A percentile compares a stretch with the other conserved stretches of the same genome.
Conservation (phyloP, 2,113 vertebrate genomes). For the Pluvialis apricaria region DNA sequence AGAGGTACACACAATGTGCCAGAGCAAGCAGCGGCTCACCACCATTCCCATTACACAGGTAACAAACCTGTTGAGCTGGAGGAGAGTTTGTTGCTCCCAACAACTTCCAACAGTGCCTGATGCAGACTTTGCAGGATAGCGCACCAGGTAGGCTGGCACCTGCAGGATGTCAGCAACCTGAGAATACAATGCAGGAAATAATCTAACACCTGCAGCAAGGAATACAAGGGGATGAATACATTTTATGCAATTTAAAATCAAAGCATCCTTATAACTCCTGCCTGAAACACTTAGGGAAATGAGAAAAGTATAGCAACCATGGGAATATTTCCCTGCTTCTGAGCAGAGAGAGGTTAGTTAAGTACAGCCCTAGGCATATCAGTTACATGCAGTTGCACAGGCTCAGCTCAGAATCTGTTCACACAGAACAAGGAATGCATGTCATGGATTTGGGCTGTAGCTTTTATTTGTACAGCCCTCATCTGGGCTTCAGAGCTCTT, state of each 20-base stretch:
- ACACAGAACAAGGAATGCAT: background rate
- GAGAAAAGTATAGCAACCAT: background rate
- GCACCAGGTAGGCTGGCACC: background rate
- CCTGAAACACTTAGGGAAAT: background rate
- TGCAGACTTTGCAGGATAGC: background rate
- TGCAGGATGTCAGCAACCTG: background rate
- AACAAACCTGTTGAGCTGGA: background rate
- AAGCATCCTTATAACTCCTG: background rate
- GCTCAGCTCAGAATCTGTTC: background rate
- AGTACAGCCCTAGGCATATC: background rate
- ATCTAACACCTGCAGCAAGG: background rate
- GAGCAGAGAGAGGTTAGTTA: background rate
- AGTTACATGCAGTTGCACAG: background rate
- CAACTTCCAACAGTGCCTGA: background rate
- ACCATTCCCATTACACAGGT: background rate
- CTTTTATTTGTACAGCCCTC: background rate
- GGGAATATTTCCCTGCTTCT: background rate
- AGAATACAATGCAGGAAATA: background rate
- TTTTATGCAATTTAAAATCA: background rate
- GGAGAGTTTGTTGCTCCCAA: background rate
- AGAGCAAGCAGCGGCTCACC: background rate
- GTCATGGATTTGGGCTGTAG: background rate
- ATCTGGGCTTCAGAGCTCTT: background rate
- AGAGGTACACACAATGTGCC: background rate
- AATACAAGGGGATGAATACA: background rate